Evolutionary conservation across 92 coral and sea anemone genomes (phyloP).

Genomic region (Zoanthus sociatus): DNA sequence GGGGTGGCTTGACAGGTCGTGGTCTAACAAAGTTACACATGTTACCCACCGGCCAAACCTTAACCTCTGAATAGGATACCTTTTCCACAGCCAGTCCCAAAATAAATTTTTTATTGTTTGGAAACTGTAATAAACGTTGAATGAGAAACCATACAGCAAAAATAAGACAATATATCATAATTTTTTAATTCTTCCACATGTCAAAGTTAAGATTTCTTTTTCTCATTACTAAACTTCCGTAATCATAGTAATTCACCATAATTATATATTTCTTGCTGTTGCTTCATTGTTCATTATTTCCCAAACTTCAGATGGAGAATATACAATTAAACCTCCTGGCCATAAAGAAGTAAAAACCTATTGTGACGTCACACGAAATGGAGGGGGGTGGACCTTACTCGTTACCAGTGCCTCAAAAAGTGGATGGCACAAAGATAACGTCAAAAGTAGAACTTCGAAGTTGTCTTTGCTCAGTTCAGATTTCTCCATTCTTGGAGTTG

Average conservation of each 20-base stretch:
- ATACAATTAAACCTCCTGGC: conserved; percentile 65
- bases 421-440: conserved; percentile 60
- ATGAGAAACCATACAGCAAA: too few relatives aligned
- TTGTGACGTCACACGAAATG: conserved; percentile 67
- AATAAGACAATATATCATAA: too few relatives aligned
- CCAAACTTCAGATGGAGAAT: conserved; percentile 48
- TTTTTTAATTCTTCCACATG: too few relatives aligned
- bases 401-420: conserved; percentile 63
- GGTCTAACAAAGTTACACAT: too few relatives aligned
- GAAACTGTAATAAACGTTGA: too few relatives aligned
- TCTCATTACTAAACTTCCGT: too few relatives aligned
- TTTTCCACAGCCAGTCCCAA: too few relatives aligned
- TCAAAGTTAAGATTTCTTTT: too few relatives aligned
- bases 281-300: not conserved
- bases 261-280: not conserved
- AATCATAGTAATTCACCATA: not conserved
- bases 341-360: conserved; percentile 54
- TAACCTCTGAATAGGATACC: too few relatives aligned
- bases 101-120: too few relatives aligned
- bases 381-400: conserved; percentile 74
- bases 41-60: too few relatives aligned
- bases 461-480: conserved; percentile 56
- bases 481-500: conserved; percentile 58
- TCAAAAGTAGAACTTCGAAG: conserved; percentile 52
- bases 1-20: too few relatives aligned